Conservation (phyloP, 1,140 invertebrate genomes). For the Ceratosolen solmsi region DNA sequence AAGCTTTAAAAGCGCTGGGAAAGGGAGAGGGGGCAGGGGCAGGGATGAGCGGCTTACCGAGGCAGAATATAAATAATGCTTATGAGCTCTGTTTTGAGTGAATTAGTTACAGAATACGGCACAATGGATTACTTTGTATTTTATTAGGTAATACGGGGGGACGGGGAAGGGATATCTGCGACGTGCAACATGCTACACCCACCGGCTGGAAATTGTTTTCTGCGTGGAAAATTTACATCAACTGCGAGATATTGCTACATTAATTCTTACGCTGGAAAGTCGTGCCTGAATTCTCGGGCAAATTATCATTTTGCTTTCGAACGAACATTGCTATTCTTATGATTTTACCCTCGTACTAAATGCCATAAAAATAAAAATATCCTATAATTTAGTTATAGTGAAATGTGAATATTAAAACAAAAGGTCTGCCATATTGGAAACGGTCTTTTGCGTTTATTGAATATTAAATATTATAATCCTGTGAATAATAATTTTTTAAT, state of each 20-base stretch:
- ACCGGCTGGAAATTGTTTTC: slow-evolving; percentile 26
- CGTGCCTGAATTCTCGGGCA: background rate
- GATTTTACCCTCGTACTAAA: background rate
- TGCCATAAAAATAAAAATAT: background rate
- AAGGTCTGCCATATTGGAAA: too few species aligned
- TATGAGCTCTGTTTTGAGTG: slow-evolving; percentile 3
- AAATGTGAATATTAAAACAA: too few species aligned
- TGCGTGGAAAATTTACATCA: slow-evolving; percentile 14
- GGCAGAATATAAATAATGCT: slow-evolving; percentile 33
- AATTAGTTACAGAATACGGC: background rate
- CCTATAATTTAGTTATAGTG: too few species aligned
- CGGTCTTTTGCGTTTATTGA: too few species aligned
- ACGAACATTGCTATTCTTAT: background rate
- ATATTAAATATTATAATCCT: too few species aligned
- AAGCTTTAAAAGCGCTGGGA: background rate
- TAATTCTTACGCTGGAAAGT: slow-evolving; percentile 22
- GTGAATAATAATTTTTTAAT: too few species aligned
- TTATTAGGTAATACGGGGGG: background rate
- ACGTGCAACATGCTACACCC: slow-evolving; percentile 6
- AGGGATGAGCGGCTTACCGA: too few species aligned
- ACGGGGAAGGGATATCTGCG: background rate
- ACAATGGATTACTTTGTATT: slow-evolving; percentile 28
- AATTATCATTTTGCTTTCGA: slow-evolving; percentile 23
- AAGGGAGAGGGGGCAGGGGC: too few species aligned
- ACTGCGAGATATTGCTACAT: background rate